These are phyloP conservation scores for Corvus hawaiiensis DNA, from an alignment of 2,113 vertebrate species.

Conservation along the genomic window DNA sequence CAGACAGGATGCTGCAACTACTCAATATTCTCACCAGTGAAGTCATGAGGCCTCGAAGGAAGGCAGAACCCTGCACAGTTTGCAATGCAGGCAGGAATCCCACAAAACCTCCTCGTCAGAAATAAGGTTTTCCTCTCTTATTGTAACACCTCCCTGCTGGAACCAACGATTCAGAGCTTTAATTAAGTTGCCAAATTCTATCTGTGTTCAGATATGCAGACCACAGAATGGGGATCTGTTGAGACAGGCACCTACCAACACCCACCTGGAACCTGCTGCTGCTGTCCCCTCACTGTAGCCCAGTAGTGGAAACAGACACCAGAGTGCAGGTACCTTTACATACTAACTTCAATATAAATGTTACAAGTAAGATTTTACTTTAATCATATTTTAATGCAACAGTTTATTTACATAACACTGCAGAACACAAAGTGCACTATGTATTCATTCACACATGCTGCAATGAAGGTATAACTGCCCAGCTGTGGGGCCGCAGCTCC, in stretches of 20 bases:
- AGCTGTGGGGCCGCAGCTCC: background rate
- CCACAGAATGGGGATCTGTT: slow-evolving; percentile 52
- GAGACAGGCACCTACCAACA: slow-evolving; percentile 22
- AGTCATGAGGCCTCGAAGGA: accelerated
- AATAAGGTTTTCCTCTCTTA: background rate
- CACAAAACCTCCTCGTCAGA: background rate
- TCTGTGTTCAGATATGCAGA: background rate
- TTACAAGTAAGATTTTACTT: slow-evolving; percentile 2
- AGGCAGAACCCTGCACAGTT: background rate
- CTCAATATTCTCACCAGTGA: background rate
- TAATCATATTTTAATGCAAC: slow-evolving; percentile 2
- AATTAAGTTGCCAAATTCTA: background rate
- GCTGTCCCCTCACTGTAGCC: background rate
- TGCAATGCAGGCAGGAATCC: background rate
- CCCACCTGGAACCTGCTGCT: background rate
- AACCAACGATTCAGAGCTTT: slow-evolving; percentile 50
- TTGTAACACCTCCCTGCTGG: slow-evolving; percentile 21
- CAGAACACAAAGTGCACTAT: background rate
- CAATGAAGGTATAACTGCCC: background rate
- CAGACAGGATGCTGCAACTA: background rate
- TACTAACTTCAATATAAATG: background rate
- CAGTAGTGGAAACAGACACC: background rate
- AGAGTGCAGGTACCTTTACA: background rate
- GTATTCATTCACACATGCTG: background rate
- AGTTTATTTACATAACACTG: background rate